These are phyloP conservation scores for Spea bombifrons DNA, from an alignment of 2,113 vertebrate genomes.

Conservation along the genomic window DNA sequence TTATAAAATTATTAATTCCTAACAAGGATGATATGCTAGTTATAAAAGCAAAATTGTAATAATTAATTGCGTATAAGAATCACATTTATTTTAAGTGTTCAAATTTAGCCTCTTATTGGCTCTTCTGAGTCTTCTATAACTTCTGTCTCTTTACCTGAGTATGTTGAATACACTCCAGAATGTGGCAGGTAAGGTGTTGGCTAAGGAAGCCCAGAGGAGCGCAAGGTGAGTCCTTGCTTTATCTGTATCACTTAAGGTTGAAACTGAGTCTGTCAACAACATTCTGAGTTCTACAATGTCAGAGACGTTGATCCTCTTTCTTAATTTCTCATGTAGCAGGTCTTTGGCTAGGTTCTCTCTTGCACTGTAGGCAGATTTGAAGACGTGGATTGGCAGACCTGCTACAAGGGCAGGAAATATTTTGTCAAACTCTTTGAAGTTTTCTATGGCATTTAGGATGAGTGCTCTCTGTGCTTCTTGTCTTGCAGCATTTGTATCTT, in stretches of 20 bases:
- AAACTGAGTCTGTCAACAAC: slow-evolving; percentile 84
- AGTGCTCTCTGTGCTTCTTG: slow-evolving; percentile 72
- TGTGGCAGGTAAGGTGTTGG: slow-evolving; percentile 90
- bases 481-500: slow-evolving; percentile 66
- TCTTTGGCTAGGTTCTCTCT: slow-evolving; percentile 84
- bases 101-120: too few species aligned
- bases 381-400: slow-evolving; percentile 86
- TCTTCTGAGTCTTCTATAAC: not conserved
- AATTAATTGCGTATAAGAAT: too few species aligned
- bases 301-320: slow-evolving; percentile 75
- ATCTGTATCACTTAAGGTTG: slow-evolving; percentile 81
- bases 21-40: too few species aligned
- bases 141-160: slow-evolving; percentile 72
- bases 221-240: slow-evolving; percentile 86
- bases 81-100: too few species aligned
- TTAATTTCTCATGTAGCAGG: slow-evolving; percentile 76
- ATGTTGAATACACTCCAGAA: slow-evolving; percentile 91
- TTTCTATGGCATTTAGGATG: slow-evolving; percentile 79
- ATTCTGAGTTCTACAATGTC: slow-evolving; percentile 86
- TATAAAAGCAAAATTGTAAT: too few species aligned
- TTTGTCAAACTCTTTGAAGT: slow-evolving; percentile 91
- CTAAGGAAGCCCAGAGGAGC: slow-evolving; percentile 90
- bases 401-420: slow-evolving; percentile 90
- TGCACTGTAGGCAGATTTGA: slow-evolving; percentile 81
- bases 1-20: too few species aligned